These are phyloP conservation scores for Augochlora pura DNA, from an alignment of 1,140 invertebrate species.

Conservation along the genomic window DNA sequence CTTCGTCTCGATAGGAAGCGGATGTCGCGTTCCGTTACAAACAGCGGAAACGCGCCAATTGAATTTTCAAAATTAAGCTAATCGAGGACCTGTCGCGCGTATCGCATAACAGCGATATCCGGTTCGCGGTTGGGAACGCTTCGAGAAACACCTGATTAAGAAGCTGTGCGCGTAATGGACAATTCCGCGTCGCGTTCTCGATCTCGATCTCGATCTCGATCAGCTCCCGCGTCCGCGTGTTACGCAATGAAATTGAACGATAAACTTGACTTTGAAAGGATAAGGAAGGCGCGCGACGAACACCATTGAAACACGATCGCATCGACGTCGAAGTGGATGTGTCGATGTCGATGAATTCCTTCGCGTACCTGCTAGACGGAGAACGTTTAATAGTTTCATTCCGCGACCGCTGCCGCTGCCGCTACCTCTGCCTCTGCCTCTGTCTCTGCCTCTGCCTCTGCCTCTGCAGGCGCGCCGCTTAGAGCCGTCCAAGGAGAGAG, in stretches of 20 bases:
- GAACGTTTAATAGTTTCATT: conserved; percentile 41
- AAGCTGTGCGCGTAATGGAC: background rate
- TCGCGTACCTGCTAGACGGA: background rate
- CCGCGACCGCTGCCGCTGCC: background rate
- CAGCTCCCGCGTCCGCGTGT: background rate
- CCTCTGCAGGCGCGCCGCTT: background rate
- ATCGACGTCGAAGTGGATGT: too few relatives aligned
- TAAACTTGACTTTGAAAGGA: conserved; percentile 1
- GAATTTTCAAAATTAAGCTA: conserved; percentile 34
- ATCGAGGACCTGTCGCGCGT: conserved; percentile 2
- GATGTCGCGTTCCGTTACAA: conserved; percentile 18
- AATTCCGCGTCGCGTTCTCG: conserved; percentile 10
- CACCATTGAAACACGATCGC: background rate
- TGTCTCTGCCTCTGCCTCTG: too few relatives aligned
- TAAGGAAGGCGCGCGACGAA: background rate
- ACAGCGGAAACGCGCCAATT: conserved; percentile 4
- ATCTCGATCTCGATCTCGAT: background rate
- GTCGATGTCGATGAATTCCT: conserved; percentile 31
- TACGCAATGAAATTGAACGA: conserved; percentile 17
- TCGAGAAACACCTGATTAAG: background rate
- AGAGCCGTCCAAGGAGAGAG: background rate
- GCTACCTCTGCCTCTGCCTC: background rate
- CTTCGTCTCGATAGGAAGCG: background rate
- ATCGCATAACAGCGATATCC: background rate
- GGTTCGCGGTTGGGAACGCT: too few relatives aligned